These are phyloP conservation scores for Eupithecia subumbrata DNA, from an alignment of 2,888 invertebrate genomes.

Conservation along the genomic window DNA sequence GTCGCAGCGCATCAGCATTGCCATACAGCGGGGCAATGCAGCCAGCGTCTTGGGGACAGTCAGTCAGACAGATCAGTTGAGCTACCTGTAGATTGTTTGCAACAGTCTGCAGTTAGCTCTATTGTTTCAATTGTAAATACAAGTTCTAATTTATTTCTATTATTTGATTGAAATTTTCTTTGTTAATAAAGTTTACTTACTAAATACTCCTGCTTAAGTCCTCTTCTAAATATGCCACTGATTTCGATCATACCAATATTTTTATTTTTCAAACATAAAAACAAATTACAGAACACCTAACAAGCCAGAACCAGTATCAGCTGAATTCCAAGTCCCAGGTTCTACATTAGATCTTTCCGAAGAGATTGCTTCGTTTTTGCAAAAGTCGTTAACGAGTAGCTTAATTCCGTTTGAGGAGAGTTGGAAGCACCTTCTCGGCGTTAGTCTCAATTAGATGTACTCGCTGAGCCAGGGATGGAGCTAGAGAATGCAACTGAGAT, in stretches of 20 bases:
- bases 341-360: conserved; percentile 62
- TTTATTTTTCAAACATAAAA: not conserved
- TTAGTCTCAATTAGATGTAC: conserved; percentile 69
- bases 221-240: not conserved
- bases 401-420: conserved; percentile 70
- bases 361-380: conserved; percentile 71
- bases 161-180: no score
- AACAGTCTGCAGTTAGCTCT: no score
- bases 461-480: conserved; percentile 45
- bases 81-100: no score
- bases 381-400: conserved; percentile 77
- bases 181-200: no score
- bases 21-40: no score
- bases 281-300: not conserved
- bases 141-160: no score
- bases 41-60: no score
- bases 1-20: no score
- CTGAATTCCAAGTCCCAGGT: not conserved
- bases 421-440: conserved; percentile 60
- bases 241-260: not conserved
- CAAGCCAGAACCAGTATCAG: not conserved
- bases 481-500: conserved; percentile 14
- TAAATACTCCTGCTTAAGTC: not conserved
- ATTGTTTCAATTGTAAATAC: no score
- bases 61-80: no score